A percentile compares a stretch with the other conserved stretches of the same genome.
Evolutionary conservation across 64 coral and sea anemone species (phyloP).

Genomic region (Trachythela sp.): DNA sequence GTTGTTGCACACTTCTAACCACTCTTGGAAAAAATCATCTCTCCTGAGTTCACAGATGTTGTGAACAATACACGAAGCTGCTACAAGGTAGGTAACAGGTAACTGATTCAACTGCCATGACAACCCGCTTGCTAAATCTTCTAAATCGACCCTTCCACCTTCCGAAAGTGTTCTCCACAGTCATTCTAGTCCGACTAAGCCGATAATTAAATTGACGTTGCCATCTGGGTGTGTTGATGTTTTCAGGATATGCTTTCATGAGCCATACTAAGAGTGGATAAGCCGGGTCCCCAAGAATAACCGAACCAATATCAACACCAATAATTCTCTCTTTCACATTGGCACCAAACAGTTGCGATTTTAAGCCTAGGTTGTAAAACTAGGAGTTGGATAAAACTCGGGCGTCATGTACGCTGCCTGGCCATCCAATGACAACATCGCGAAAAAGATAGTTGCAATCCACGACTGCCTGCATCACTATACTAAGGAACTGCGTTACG

Average conservation of each 20-base stretch:
- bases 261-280: conserved; percentile 48
- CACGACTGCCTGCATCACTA: conserved; percentile 42
- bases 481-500: conserved; percentile 34
- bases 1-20: neutral
- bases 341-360: conserved; percentile 12
- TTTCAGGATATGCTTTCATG: conserved; percentile 50
- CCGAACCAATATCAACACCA: conserved; percentile 8
- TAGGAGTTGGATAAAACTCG: conserved; percentile 50
- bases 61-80: neutral
- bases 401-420: conserved; percentile 54
- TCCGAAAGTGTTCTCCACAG: neutral
- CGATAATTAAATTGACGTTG: neutral
- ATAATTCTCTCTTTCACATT: neutral
- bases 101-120: neutral
- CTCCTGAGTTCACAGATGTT: neutral
- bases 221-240: neutral
- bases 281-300: conserved; percentile 45
- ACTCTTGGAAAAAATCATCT: neutral
- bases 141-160: neutral
- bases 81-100: neutral
- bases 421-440: conserved; percentile 57
- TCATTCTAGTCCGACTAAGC: neutral
- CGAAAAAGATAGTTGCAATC: conserved; percentile 40
- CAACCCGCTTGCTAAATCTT: neutral
- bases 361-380: conserved; percentile 30